Evolutionary conservation across 2,888 invertebrate genomes (phyloP).

Genomic region (Andrena haemorrhoa): DNA sequence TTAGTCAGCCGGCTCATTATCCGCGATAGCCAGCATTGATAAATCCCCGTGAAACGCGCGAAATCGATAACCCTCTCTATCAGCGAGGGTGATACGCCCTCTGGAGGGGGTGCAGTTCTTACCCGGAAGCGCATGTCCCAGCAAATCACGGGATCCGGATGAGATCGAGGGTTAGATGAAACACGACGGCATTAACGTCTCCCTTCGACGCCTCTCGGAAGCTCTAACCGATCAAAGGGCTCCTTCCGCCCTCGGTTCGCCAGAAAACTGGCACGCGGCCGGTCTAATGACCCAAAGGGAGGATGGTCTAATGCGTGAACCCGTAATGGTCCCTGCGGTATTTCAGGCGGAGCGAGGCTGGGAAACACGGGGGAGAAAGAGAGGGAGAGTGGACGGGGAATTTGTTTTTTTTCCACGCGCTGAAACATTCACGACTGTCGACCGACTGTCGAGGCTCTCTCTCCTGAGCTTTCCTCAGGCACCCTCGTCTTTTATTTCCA

Average conservation of each 20-base stretch:
- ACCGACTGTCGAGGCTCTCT: slow-evolving; percentile 51
- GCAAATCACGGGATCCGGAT: slow-evolving; percentile 57
- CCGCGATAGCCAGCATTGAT: background rate
- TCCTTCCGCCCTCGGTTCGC: slow-evolving; percentile 39
- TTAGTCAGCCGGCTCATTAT: background rate
- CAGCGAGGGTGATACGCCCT: slow-evolving; percentile 31
- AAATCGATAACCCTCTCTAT: slow-evolving; percentile 32
- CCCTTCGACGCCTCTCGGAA: slow-evolving; percentile 64
- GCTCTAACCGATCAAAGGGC: slow-evolving; percentile 52
- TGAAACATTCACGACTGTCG: slow-evolving; percentile 74
- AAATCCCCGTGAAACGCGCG: slow-evolving; percentile 20
- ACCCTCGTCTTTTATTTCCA: slow-evolving; percentile 43
- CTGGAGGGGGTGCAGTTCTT: slow-evolving; percentile 42
- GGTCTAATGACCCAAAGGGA: slow-evolving; percentile 71
- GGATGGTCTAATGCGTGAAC: slow-evolving; percentile 23
- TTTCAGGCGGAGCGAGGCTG: slow-evolving; percentile 23
- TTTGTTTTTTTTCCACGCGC: slow-evolving; percentile 67
- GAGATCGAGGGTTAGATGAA: slow-evolving; percentile 56
- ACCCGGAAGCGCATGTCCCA: slow-evolving; percentile 44
- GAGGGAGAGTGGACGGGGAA: slow-evolving; percentile 48
- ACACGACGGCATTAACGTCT: slow-evolving; percentile 55
- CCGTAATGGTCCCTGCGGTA: slow-evolving; percentile 37
- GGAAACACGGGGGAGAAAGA: slow-evolving; percentile 2
- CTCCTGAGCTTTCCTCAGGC: slow-evolving; percentile 35
- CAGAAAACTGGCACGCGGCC: slow-evolving; percentile 68